These are phyloP conservation scores for Orius insidiosus DNA, from an alignment of 1,140 invertebrate species.

Conservation along the genomic window DNA sequence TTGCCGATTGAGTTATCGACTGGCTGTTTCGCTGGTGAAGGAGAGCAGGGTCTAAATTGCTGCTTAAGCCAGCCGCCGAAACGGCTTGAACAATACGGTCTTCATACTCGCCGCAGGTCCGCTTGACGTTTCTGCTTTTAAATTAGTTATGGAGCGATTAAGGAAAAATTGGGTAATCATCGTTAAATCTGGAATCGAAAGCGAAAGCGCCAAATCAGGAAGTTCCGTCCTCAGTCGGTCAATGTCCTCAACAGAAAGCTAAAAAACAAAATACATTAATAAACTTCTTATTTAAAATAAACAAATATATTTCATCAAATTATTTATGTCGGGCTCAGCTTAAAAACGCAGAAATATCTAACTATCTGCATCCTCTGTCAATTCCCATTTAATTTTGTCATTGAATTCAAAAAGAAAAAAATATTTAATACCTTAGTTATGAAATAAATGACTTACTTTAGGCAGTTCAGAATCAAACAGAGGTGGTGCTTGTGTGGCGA, in stretches of 20 bases:
- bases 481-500: constrained; percentile 59
- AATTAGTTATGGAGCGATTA: constrained; percentile 24
- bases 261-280: constrained; percentile 14
- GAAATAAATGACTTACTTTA: constrained; percentile 32
- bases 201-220: constrained; percentile 38
- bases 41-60: constrained; percentile 25
- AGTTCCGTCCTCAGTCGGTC: constrained; percentile 40
- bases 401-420: background rate
- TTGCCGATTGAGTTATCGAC: constrained; percentile 20
- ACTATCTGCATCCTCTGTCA: too few species aligned
- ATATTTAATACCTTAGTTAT: background rate
- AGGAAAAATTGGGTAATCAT: constrained; percentile 53
- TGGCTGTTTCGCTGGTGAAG: constrained; percentile 26
- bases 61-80: constrained; percentile 24
- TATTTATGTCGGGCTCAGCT: too few species aligned
- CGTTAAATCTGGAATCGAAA: constrained; percentile 42
- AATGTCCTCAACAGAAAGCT: constrained; percentile 44
- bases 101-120: constrained; percentile 14
- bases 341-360: too few species aligned
- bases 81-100: constrained; percentile 23
- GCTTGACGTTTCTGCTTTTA: constrained; percentile 14
- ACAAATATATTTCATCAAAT: too few species aligned
- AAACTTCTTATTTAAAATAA: background rate
- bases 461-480: constrained; percentile 58
- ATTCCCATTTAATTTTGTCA: too few species aligned